Evolutionary conservation across 2,888 invertebrate species (phyloP).

Genomic region (Apodemia duryi): DNA sequence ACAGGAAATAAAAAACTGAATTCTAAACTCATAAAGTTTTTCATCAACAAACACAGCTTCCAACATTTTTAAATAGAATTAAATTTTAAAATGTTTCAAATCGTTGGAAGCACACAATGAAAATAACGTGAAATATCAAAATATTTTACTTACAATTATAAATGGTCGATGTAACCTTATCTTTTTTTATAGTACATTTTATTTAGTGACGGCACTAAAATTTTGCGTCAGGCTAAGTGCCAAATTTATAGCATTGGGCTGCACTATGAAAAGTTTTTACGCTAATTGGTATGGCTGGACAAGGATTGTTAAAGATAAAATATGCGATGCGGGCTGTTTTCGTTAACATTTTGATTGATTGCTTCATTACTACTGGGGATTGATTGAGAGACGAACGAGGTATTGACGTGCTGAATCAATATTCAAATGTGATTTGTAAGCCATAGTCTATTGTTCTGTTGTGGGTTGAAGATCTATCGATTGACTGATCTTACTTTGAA

Average conservation of each 20-base stretch:
- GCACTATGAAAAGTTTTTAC: slow-evolving; percentile 69
- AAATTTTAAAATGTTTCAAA: slow-evolving; percentile 9
- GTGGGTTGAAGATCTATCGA: slow-evolving; percentile 16
- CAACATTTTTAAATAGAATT: slow-evolving; percentile 12
- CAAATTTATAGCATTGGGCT: slow-evolving; percentile 75
- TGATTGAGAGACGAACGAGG: slow-evolving; percentile 39
- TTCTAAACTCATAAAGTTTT: neutral
- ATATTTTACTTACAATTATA: slow-evolving; percentile 59
- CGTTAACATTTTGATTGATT: slow-evolving; percentile 74
- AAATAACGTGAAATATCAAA: slow-evolving; percentile 32
- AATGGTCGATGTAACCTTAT: slow-evolving; percentile 64
- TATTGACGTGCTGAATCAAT: slow-evolving; percentile 23
- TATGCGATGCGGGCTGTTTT: slow-evolving; percentile 74
- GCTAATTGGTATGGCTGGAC: slow-evolving; percentile 71
- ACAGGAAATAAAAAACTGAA: too few species aligned
- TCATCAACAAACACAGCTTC: neutral
- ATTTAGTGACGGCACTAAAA: slow-evolving; percentile 72
- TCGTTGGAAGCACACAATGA: slow-evolving; percentile 1
- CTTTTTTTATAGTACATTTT: slow-evolving; percentile 55
- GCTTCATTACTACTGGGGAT: slow-evolving; percentile 56
- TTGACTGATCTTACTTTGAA: slow-evolving; percentile 10
- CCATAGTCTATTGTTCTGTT: slow-evolving; percentile 16
- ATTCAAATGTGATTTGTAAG: slow-evolving; percentile 20
- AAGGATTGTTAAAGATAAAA: slow-evolving; percentile 79
- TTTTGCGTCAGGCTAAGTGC: slow-evolving; percentile 78